phyloP scores from a whole-genome alignment of 2,797 vertebrate species.

The Lithobates pipiens region DNA sequence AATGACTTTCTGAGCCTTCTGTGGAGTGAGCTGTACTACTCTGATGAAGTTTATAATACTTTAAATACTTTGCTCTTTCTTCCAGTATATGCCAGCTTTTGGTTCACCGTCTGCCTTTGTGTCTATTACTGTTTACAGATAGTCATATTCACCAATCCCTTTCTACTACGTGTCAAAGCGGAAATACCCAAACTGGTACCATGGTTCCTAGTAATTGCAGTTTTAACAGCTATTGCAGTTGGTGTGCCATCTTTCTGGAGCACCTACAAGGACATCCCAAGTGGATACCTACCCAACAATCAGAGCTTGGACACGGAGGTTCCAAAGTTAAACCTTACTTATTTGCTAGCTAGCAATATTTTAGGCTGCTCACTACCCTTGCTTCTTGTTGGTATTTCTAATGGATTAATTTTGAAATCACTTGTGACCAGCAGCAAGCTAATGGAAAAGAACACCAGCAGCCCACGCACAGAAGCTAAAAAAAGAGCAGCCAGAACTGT shows the following conservation, averaged over 20 bases:
- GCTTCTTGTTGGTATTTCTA: slow-evolving; percentile 50
- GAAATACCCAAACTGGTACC: slow-evolving; percentile 45
- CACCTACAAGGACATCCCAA: slow-evolving; percentile 26
- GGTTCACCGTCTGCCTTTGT: slow-evolving; percentile 58
- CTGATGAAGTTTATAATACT: slow-evolving; percentile 37
- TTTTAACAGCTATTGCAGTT: slow-evolving; percentile 27
- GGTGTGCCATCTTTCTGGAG: slow-evolving; percentile 52
- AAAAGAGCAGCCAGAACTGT: slow-evolving; percentile 49
- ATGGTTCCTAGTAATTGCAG: slow-evolving; percentile 31
- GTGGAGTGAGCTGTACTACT: slow-evolving; percentile 52
- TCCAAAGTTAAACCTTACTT: slow-evolving; percentile 38
- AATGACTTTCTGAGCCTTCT: slow-evolving; percentile 55
- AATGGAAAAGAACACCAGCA: slow-evolving; percentile 25
- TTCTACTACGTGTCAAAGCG: slow-evolving; percentile 34
- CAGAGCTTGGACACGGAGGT: slow-evolving; percentile 27
- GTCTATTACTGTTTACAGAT: slow-evolving; percentile 52
- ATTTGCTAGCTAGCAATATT: slow-evolving; percentile 47
- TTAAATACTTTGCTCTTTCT: slow-evolving; percentile 47
- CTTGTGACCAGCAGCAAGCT: slow-evolving; percentile 14
- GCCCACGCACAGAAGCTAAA: slow-evolving; percentile 21
- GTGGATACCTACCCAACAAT: background rate
- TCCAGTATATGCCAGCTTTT: slow-evolving; percentile 51
- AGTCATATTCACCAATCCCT: slow-evolving; percentile 54
- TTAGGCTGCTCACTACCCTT: slow-evolving; percentile 48
- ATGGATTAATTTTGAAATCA: slow-evolving; percentile 46